Percentiles rank a stretch among this genome's conserved stretches.
phyloP scores from a whole-genome alignment of 2,888 invertebrate genomes.

The Drosophila diplacantha region DNA sequence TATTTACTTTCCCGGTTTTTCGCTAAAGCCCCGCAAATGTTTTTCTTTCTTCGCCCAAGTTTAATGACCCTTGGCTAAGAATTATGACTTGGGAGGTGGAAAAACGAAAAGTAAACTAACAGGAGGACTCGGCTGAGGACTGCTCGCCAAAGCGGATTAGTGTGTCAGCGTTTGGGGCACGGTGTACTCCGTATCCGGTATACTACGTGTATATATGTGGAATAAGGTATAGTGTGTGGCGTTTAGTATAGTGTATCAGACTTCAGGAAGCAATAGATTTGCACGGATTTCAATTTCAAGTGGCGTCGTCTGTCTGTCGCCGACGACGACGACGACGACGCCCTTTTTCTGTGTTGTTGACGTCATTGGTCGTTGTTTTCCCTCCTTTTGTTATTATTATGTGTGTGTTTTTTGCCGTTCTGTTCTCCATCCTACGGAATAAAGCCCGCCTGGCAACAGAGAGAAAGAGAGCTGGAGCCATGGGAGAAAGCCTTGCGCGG shows the following conservation, averaged over 20 bases:
- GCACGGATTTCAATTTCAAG: constrained; percentile 47
- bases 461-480: not conserved
- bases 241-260: constrained; percentile 51
- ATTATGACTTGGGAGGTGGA: constrained; percentile 22
- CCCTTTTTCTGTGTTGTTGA: constrained; percentile 30
- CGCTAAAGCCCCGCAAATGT: constrained; percentile 42
- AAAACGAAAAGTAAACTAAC: constrained; percentile 2
- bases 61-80: constrained; percentile 26
- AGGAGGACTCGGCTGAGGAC: constrained; percentile 8
- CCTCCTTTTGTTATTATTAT: constrained; percentile 12
- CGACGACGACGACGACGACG: constrained; percentile 19
- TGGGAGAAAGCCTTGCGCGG: constrained; percentile 3
- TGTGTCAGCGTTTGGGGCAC: constrained; percentile 46
- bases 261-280: constrained; percentile 72
- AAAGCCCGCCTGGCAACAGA: constrained; percentile 30
- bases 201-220: not conserved
- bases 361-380: constrained; percentile 22
- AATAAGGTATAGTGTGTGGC: not conserved
- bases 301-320: constrained; percentile 12
- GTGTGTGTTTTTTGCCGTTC: constrained; percentile 4
- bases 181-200: constrained; percentile 13
- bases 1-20: not conserved
- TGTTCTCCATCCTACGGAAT: constrained; percentile 6
- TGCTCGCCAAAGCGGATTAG: constrained; percentile 63
- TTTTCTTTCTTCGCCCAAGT: constrained; percentile 16